Base-by-base conservation (phyloP, 1,140 invertebrate genomes). In the Agrilus planipennis region DNA sequence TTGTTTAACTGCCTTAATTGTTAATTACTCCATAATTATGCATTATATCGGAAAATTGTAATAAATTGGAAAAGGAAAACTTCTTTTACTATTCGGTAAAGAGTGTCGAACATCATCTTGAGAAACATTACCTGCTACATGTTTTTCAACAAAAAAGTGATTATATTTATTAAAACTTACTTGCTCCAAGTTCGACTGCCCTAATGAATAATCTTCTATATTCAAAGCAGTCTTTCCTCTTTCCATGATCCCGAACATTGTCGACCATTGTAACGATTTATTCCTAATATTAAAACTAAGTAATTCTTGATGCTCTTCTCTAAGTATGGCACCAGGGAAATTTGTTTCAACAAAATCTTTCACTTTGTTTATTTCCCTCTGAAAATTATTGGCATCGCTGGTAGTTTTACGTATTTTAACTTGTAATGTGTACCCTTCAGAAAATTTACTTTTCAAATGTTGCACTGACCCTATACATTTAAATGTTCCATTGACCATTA, bases 401-500 rank as follows among this genome's bases (percentile, higher is more conserved):
- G 19, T 36, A 4, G 25, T 21, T 47, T 58, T 57, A 17, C 39
- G 44, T 5, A 60, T 19, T 52, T 65, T 63, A 1, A 64, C 44
- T n/a, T 52, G 57, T n/a, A 61, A 45, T 5, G 59, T 54, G 44
- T 56, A 61, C 2, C 57, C 74, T 60, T 73, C 67, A 4, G 72
- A 71, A 55, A 73, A 76, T 53, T 75, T 75, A 48, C 67, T 75
- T 51, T 81, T 82, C 34, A 81, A 56, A 52, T 80, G 75, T 59
- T 81, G 77, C 42, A 71, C 64, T 2, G 76, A 70, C 5, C 79
- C 80, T 36, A 83, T 62, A 47, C 79, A 82, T 46, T 72, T 71
- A 43, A 90, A 72, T 39, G 77, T 67, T 1, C 89, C 89, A 54
- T 78, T 79, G 1, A 89, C 84, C 86, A 92, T 90, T 30, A 91